phyloP scores from a whole-genome alignment of 2,113 vertebrate genomes.

The Percina caprodes region DNA sequence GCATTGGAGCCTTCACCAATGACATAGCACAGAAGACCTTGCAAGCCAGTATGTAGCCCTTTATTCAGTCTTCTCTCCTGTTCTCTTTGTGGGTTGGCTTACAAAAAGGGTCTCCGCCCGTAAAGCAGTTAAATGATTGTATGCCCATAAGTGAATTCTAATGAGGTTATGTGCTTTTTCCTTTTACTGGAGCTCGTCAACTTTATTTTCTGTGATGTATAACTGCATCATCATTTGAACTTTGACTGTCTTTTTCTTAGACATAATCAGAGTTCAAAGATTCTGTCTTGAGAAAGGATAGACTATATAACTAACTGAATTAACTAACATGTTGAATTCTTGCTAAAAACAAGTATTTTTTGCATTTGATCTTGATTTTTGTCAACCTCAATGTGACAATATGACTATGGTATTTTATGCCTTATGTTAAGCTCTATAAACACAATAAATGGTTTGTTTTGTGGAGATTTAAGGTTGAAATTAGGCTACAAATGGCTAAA shows the following conservation, averaged over 20 bases:
- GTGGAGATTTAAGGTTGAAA: conserved; percentile 20
- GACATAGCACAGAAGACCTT: conserved; percentile 94
- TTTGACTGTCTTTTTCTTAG: conserved; percentile 46
- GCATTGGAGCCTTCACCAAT: conserved; percentile 95
- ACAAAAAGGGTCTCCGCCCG: neutral
- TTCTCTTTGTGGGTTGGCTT: conserved; percentile 45
- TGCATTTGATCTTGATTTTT: conserved; percentile 19
- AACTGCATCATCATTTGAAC: conserved; percentile 48
- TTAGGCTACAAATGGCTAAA: conserved; percentile 10
- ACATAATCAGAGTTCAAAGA: conserved; percentile 50
- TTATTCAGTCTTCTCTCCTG: conserved; percentile 65
- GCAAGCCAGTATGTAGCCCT: conserved; percentile 97
- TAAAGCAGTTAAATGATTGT: conserved; percentile 21
- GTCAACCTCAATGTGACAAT: conserved; percentile 16
- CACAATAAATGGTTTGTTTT: conserved; percentile 13
- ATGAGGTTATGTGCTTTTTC: conserved; percentile 27
- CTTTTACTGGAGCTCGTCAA: conserved; percentile 20
- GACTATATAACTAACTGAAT: conserved; percentile 10
- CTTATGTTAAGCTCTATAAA: conserved; percentile 7
- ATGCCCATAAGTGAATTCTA: conserved; percentile 20
- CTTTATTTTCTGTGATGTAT: conserved; percentile 27
- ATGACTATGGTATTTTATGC: conserved; percentile 11
- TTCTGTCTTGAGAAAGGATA: neutral
- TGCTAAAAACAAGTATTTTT: conserved; percentile 11
- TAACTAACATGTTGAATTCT: conserved; percentile 13